Evolutionary conservation across 2,888 invertebrate species (phyloP).

Genomic region (Eudemis profundana): DNA sequence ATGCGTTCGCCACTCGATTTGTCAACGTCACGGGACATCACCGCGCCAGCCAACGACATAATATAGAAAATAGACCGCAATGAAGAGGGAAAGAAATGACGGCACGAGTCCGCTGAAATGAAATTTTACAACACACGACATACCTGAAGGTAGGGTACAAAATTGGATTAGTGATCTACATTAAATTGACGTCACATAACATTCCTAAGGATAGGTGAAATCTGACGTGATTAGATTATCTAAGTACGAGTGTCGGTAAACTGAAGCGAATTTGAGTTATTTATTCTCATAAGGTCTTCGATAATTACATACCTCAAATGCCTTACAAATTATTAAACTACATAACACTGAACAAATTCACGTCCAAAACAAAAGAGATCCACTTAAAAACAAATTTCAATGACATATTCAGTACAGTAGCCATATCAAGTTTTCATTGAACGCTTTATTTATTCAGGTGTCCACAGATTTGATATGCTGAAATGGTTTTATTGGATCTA

Average conservation of each 20-base stretch:
- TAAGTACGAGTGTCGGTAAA: too few relatives aligned
- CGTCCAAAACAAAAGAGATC: not conserved
- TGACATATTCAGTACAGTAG: conserved; percentile 1
- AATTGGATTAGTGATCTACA: too few relatives aligned
- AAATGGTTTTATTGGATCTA: conserved; percentile 39
- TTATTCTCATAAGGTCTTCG: too few relatives aligned
- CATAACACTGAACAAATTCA: not conserved
- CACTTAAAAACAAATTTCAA: not conserved
- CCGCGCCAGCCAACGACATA: conserved; percentile 64
- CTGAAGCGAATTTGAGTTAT: too few relatives aligned
- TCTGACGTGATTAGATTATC: too few relatives aligned
- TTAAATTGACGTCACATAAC: too few relatives aligned
- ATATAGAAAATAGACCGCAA: conserved; percentile 44
- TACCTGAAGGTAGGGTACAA: too few relatives aligned
- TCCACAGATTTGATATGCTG: conserved; percentile 29
- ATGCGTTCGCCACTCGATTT: conserved; percentile 70
- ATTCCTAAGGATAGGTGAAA: too few relatives aligned
- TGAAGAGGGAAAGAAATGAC: conserved; percentile 39
- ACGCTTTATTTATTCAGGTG: conserved; percentile 37
- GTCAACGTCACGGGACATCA: conserved; percentile 74
- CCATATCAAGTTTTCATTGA: conserved; percentile 4
- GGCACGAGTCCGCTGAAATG: conserved; percentile 32
- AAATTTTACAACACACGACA: conserved; percentile 26
- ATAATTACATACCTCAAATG: too few relatives aligned
- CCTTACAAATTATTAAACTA: not conserved